Evolutionary conservation across 2,888 invertebrate genomes (phyloP), one percentile per base, ranked within the genome.

Genomic region (Eupithecia centaureata): DNA sequence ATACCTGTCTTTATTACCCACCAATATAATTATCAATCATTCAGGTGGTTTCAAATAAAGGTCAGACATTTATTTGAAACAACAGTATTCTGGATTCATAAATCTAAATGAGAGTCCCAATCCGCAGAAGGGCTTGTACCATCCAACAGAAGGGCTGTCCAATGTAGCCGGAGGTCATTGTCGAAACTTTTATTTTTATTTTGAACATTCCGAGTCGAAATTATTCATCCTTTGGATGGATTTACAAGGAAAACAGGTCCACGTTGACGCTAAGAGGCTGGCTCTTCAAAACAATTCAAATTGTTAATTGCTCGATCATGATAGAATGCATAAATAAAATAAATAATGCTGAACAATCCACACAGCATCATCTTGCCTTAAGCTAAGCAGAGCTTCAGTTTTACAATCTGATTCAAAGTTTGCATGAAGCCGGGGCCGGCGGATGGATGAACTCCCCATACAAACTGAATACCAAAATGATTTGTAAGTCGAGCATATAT

Each of bases 161-260:
- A 27, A 4, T 56, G 30, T 7, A 56, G 54, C 54, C 54, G 28
- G 28, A 10, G 54, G 54, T 28, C 54, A 54, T 56, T 30, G 18
- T 56, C 54, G 8, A 56, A 56, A 56, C 30, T 56, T 56, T 30
- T 56, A n/a, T 56, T 56, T 54, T 56, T 30, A 56, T 30, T 56
- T 30, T 52, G 15, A 18, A 10, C 8, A n/a, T 18, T 42, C 42
- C 28, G n/a, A 56, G 10, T 30, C 28, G n/a, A 52, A 51, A 56
- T 56, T 18, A 30, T 56, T 30, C 28, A 56, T 56, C 54, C 54
- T 28, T 30, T 56, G n/a, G n/a, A 18, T 1, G 28, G 10, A 47
- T 47, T 47, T 52, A 52, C 52, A 52, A 25, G 52, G 52, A 52
- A 25, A 27, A 27, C 52, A 18, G 22, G 27, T 10, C 7, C 8